A percentile compares a stretch with the other conserved stretches of the same genome.
Evolutionary conservation across 2,797 vertebrate species (phyloP).

Genomic region (Petrocephalus sullivani): DNA sequence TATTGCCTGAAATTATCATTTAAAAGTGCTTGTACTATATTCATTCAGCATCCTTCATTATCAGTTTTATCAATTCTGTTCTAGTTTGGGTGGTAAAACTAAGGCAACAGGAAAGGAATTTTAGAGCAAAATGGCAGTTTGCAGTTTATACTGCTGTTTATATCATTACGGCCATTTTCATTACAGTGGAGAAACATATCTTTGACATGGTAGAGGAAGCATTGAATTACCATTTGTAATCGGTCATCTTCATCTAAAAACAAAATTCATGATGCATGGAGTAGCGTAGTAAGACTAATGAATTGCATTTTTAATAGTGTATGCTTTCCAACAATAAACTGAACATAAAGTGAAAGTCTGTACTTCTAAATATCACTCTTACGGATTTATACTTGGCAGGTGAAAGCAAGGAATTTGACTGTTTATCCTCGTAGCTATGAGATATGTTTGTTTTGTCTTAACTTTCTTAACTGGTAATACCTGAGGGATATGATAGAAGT

Average conservation of each 20-base stretch:
- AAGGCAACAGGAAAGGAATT: constrained; percentile 22
- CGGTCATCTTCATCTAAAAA: not conserved
- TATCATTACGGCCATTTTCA: constrained; percentile 3
- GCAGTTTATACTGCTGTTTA: not conserved
- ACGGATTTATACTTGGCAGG: constrained; percentile 9
- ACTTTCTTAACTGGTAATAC: not conserved
- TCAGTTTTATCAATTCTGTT: not conserved
- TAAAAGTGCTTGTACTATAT: not conserved
- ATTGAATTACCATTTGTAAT: constrained; percentile 6
- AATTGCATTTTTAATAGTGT: not conserved
- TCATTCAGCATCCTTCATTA: not conserved
- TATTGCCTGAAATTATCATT: not conserved
- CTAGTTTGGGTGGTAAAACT: not conserved
- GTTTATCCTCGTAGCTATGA: not conserved
- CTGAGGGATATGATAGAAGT: not conserved
- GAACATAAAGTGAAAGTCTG: not conserved
- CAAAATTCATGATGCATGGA: constrained; percentile 22
- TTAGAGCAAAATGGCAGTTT: constrained; percentile 16
- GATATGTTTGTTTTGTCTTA: not conserved
- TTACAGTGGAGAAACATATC: not conserved
- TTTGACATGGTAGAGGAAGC: not conserved
- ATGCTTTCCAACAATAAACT: not conserved
- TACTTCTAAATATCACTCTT: constrained; percentile 9
- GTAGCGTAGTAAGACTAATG: not conserved
- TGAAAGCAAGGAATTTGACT: constrained; percentile 5